Evolutionary conservation across 2,888 invertebrate species (phyloP).

Genomic region (Urechis unicinctus): DNA sequence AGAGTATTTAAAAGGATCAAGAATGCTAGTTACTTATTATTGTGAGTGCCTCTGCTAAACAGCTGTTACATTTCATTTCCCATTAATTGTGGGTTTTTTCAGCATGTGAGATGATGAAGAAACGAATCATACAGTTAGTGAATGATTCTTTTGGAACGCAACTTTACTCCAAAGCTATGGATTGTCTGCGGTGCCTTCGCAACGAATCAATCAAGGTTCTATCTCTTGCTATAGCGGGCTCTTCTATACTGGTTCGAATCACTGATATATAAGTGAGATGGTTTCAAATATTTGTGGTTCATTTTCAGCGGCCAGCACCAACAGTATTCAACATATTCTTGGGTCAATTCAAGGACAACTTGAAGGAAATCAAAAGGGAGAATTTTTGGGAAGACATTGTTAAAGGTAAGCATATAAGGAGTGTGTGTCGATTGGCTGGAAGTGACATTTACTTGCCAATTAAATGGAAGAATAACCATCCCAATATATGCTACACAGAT

Average conservation of each 20-base stretch:
- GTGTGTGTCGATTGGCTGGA: neutral
- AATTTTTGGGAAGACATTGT: constrained; percentile 42
- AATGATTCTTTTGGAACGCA: constrained; percentile 45
- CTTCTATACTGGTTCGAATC: too few relatives aligned
- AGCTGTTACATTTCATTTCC: neutral
- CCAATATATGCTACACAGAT: too few relatives aligned
- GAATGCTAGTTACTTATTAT: neutral
- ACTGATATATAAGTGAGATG: too few relatives aligned
- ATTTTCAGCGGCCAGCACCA: constrained; percentile 31
- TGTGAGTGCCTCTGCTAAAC: neutral
- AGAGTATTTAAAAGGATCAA: too few relatives aligned
- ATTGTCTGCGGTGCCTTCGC: constrained; percentile 42
- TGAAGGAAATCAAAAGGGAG: constrained; percentile 33
- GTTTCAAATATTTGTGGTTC: neutral
- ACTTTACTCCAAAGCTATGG: constrained; percentile 45
- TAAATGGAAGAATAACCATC: too few relatives aligned
- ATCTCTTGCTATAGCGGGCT: too few relatives aligned
- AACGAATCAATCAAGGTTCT: constrained; percentile 37
- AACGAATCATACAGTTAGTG: constrained; percentile 41
- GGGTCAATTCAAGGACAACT: constrained; percentile 31
- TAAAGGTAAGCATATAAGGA: constrained; percentile 20
- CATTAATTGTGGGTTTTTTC: constrained; percentile 17
- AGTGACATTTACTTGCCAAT: too few relatives aligned
- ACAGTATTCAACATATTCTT: constrained; percentile 36
- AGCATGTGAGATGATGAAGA: constrained; percentile 51